phyloP scores from a whole-genome alignment of 2,888 invertebrate genomes.

The Sinelater perroti region DNA sequence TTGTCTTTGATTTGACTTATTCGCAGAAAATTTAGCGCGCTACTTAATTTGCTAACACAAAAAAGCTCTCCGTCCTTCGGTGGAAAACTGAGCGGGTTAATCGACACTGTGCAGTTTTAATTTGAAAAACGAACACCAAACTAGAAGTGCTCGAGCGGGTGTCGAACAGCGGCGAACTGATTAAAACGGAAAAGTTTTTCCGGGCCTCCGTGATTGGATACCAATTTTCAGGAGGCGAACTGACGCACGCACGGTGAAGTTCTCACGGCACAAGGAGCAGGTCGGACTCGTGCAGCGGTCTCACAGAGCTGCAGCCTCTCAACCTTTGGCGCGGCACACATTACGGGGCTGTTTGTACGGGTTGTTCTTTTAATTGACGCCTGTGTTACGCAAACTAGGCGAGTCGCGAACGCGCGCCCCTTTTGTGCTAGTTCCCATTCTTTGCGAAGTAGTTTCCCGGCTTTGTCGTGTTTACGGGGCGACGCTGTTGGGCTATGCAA shows the following conservation, averaged over 20 bases:
- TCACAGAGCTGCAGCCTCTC: too few species aligned
- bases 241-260: conserved; percentile 14
- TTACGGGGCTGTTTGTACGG: neutral
- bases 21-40: too few species aligned
- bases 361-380: neutral
- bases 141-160: conserved; percentile 10
- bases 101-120: conserved; percentile 12
- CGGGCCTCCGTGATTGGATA: conserved; percentile 13
- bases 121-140: conserved; percentile 13
- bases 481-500: conserved; percentile 7
- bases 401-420: neutral
- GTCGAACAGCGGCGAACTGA: conserved; percentile 11
- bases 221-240: conserved; percentile 22
- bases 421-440: conserved; percentile 2
- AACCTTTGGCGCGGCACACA: too few species aligned
- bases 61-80: neutral
- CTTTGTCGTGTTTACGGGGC: conserved; percentile 3
- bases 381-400: neutral
- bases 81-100: conserved; percentile 7
- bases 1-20: too few species aligned
- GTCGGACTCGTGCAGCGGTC: too few species aligned
- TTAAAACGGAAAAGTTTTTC: conserved; percentile 17
- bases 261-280: too few species aligned
- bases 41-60: neutral
- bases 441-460: conserved; percentile 8